These are phyloP conservation scores for Caenorhabditis sulstoni DNA, from an alignment of 2,888 invertebrate species.

Conservation along the genomic window DNA sequence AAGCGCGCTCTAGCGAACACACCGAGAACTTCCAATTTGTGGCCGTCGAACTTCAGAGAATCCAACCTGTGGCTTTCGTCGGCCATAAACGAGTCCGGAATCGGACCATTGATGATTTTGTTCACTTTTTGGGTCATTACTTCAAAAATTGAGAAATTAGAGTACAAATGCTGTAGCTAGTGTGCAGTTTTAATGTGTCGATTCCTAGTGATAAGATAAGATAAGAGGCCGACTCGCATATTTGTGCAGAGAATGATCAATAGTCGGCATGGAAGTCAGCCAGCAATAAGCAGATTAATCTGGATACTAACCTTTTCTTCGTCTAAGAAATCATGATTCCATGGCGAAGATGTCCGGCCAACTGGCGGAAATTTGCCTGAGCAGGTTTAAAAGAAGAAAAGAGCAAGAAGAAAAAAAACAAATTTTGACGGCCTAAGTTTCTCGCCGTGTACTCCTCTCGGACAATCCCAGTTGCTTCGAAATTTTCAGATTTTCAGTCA, in stretches of 20 bases:
- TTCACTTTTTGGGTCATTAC: slow-evolving; percentile 31
- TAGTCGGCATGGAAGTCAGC: not conserved
- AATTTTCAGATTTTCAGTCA: not conserved
- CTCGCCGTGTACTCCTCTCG: slow-evolving; percentile 23
- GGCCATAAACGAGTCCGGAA: slow-evolving; percentile 61
- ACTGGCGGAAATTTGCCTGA: too few relatives aligned
- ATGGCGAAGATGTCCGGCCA: too few relatives aligned
- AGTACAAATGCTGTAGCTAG: too few relatives aligned
- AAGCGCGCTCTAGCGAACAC: slow-evolving; percentile 1
- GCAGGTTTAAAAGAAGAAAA: too few relatives aligned
- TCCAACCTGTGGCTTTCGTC: slow-evolving; percentile 57
- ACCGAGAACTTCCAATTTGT: slow-evolving; percentile 56
- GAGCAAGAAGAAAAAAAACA: too few relatives aligned
- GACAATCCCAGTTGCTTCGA: not conserved
- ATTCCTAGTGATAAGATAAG: slow-evolving; percentile 41
- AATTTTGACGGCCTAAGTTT: slow-evolving; percentile 17
- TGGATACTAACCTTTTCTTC: too few relatives aligned
- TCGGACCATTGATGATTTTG: slow-evolving; percentile 61
- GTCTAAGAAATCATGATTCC: too few relatives aligned
- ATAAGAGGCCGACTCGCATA: slow-evolving; percentile 13
- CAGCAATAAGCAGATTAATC: too few relatives aligned
- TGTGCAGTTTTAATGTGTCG: not conserved
- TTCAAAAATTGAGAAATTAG: not conserved
- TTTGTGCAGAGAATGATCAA: slow-evolving; percentile 20
- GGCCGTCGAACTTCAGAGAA: slow-evolving; percentile 52